Evolutionary conservation across 2,113 vertebrate genomes (phyloP).

Genomic region (Cathartes aura): DNA sequence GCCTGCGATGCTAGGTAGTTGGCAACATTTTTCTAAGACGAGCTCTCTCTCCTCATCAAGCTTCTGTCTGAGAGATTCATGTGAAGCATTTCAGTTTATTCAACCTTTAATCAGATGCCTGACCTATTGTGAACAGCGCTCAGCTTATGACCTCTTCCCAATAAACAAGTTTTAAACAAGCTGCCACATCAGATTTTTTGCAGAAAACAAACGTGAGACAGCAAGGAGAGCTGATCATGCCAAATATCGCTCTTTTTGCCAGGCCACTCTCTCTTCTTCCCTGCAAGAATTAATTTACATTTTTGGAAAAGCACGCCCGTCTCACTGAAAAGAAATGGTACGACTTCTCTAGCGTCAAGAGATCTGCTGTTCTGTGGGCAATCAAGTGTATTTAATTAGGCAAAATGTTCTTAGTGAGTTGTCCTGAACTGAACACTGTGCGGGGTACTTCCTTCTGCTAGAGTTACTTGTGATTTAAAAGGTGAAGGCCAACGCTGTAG

Average conservation of each 20-base stretch:
- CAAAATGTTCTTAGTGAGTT: background rate
- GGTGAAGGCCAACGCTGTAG: background rate
- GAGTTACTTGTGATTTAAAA: rapidly evolving
- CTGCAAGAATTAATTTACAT: background rate
- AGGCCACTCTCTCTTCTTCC: background rate
- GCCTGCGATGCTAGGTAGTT: background rate
- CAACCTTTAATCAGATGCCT: conserved; percentile 52
- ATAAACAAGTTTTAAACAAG: conserved; percentile 67
- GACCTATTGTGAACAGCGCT: conserved; percentile 21
- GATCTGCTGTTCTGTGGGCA: background rate
- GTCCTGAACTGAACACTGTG: background rate
- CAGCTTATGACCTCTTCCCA: conserved; percentile 50
- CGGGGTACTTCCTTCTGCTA: background rate
- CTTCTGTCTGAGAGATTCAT: conserved; percentile 46
- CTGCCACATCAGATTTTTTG: conserved; percentile 59
- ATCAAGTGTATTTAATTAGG: background rate
- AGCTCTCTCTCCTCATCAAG: conserved; percentile 34
- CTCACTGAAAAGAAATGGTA: background rate
- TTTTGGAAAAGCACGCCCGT: background rate
- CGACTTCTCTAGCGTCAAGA: rapidly evolving
- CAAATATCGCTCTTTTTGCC: background rate
- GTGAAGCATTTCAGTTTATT: conserved; percentile 39
- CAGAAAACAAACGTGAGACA: background rate
- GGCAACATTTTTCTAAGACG: conserved; percentile 12
- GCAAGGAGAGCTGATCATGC: background rate